These are phyloP conservation scores for Drosophila mayaguana DNA, from an alignment of 2,888 invertebrate genomes.

Conservation along the genomic window DNA sequence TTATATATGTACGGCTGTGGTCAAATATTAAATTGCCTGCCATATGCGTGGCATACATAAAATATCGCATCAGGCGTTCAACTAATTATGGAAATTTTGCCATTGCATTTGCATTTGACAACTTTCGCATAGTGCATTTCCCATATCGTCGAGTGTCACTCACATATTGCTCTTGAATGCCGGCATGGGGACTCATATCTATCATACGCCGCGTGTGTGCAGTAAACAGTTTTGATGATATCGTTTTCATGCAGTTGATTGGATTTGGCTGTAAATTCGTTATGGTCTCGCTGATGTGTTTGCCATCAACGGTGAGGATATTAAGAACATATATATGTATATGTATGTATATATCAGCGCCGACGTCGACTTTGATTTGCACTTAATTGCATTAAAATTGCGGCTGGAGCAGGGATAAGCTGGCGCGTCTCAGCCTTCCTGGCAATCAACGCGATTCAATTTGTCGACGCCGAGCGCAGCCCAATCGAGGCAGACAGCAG, in stretches of 20 bases:
- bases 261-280: constrained; percentile 72
- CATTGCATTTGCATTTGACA: constrained; percentile 38
- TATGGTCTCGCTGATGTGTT: constrained; percentile 67
- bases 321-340: constrained; percentile 39
- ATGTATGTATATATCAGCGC: constrained; percentile 17
- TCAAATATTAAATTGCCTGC: constrained; percentile 44
- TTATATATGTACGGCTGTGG: constrained; percentile 30
- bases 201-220: constrained; percentile 25
- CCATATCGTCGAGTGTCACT: constrained; percentile 12
- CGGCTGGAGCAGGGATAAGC: constrained; percentile 51
- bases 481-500: constrained; percentile 38
- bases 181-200: constrained; percentile 15
- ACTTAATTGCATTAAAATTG: constrained; percentile 79
- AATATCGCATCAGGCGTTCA: constrained; percentile 38
- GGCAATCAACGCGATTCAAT: constrained; percentile 76
- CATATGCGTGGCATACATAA: constrained; percentile 27
- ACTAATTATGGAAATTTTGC: constrained; percentile 71
- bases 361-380: constrained; percentile 65
- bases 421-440: constrained; percentile 22
- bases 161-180: constrained; percentile 6
- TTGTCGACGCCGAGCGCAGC: constrained; percentile 57
- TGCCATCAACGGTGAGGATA: constrained; percentile 57
- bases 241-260: constrained; percentile 68
- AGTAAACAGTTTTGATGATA: constrained; percentile 51
- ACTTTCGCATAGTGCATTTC: neutral